Evolutionary conservation across 2,797 vertebrate species (phyloP), one percentile per base, ranked within the genome.

Genomic region (Hipposideros larvatus): DNA sequence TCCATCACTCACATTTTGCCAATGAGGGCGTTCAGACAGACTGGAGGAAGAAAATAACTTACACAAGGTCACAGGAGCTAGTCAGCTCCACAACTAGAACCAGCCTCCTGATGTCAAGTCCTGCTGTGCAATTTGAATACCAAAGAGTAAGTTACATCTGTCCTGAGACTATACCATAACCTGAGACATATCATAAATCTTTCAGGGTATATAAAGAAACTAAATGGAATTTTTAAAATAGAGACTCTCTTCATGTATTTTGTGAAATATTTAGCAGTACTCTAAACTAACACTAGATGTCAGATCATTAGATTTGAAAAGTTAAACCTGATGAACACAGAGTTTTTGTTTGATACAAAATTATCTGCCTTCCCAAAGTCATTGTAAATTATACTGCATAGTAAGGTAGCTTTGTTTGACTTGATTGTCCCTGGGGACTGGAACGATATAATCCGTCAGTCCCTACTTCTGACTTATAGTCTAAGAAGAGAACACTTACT

Each of bases 271-370:
- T 82, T 37, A 87, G 96, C 94, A 97, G 86, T 98, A 95, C 97
- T 95, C 79, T 96, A 94, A 97, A 85, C 43, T 79, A 97, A 97
- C 98, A 98, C 96, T 96, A 98, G 98, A 91, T 98, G 98, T 98
- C 98, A 97, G 85, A 57, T 82, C 28, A 63, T 51, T 90, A 78
- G 80, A 90, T 96, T 88, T 87, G 57, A 90, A 95, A 91, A 96
- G n/a, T n/a, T 85, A 80, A 91, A 78, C 4, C 65, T 74, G n/a
- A n/a, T 53, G 9, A 73, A 73, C 31, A 9, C 11, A 46, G 70
- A 94, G 31, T 66, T 74, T 80, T 57, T 6, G 26, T 84, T 89
- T 83, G n/a, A 75, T 77, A 4, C 74, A 70, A 96, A 90, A 74
- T 53, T 19, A 48, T 21, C 18, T 65, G 5, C 78, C 73, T 87